Percentiles rank a stretch among this genome's conserved stretches.
Evolutionary conservation across 2,888 invertebrate species (phyloP).

Genomic region (Camponotus fellah): DNA sequence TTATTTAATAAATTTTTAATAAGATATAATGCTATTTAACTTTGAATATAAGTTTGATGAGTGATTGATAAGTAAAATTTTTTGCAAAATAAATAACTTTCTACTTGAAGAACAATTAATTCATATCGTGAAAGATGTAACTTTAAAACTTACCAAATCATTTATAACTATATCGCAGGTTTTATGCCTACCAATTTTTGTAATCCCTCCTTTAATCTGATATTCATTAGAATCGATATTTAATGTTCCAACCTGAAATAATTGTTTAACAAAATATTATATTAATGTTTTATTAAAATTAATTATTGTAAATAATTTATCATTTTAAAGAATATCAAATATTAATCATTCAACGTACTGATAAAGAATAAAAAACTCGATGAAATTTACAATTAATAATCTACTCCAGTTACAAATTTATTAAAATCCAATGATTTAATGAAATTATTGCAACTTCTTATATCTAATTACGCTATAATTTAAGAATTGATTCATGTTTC

Average conservation of each 20-base stretch:
- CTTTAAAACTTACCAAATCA: not conserved
- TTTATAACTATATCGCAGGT: too few species aligned
- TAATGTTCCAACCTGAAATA: constrained; percentile 37
- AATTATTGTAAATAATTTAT: not conserved
- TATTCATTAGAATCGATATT: constrained; percentile 7
- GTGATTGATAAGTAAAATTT: not conserved
- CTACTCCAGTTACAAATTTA: not conserved
- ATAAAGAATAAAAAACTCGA: not conserved
- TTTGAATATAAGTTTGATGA: not conserved
- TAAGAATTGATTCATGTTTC: not conserved
- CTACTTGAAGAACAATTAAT: not conserved
- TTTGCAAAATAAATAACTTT: not conserved
- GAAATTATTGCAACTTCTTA: not conserved
- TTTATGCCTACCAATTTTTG: constrained; percentile 18
- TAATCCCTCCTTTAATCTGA: constrained; percentile 2
- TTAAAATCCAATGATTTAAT: not conserved
- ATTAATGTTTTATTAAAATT: not conserved
- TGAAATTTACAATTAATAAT: not conserved
- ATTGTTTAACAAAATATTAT: constrained; percentile 12
- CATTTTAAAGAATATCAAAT: not conserved
- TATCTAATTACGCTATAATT: not conserved
- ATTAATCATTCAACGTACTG: constrained; percentile 3
- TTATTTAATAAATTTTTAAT: not conserved
- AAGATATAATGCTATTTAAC: not conserved
- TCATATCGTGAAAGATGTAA: not conserved